phyloP scores from a whole-genome alignment of 2,888 invertebrate genomes.

The Conops quadrifasciatus region DNA sequence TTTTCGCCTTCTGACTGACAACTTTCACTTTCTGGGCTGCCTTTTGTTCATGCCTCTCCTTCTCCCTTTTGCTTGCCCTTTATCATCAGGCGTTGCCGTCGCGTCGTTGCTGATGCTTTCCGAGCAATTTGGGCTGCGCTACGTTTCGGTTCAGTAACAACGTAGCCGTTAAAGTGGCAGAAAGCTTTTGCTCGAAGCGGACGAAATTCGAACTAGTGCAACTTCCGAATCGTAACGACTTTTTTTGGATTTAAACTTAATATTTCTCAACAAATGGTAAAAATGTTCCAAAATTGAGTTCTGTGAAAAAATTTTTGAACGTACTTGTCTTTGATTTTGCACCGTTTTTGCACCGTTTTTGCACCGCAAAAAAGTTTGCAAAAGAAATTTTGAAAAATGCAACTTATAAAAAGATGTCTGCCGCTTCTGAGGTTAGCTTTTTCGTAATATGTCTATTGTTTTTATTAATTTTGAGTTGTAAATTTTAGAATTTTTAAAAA shows the following conservation, averaged over 20 bases:
- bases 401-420: not conserved
- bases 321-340: too few species aligned
- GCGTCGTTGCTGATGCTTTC: conserved; percentile 13
- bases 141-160: conserved; percentile 40
- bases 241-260: too few species aligned
- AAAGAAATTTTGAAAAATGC: too few species aligned
- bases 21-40: too few species aligned
- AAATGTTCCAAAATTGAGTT: too few species aligned
- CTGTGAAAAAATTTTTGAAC: too few species aligned
- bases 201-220: conserved; percentile 3
- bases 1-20: too few species aligned
- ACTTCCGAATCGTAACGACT: too few species aligned
- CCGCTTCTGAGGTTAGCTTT: not conserved
- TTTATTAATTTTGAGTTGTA: not conserved
- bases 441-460: not conserved
- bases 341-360: too few species aligned
- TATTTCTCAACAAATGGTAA: too few species aligned
- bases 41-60: conserved; percentile 28
- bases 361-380: too few species aligned
- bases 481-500: not conserved
- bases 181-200: conserved; percentile 39
- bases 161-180: conserved; percentile 44
- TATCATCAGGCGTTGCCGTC: not conserved
- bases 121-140: conserved; percentile 34
- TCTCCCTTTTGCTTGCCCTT: conserved; percentile 17